Conservation (phyloP, 2,113 vertebrate species). For the Perognathus longimembris region DNA sequence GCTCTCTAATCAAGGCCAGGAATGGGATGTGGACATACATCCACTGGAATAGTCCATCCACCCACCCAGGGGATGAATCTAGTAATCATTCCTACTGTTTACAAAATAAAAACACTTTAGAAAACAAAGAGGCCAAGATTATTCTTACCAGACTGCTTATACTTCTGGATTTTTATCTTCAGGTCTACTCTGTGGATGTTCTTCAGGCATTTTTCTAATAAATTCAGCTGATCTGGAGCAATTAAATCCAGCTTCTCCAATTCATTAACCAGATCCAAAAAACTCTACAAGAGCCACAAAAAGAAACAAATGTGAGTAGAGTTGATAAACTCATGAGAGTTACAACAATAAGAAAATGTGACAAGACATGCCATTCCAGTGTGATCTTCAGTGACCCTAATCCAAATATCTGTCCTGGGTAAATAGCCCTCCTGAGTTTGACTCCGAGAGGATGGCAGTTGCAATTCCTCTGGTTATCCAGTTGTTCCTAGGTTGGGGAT, state of each 20-base stretch:
- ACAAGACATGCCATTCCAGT: neutral
- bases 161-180: slow-evolving; percentile 89
- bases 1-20: neutral
- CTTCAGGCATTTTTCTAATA: slow-evolving; percentile 90
- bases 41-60: neutral
- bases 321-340: neutral
- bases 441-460: neutral
- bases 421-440: neutral
- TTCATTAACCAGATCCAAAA: slow-evolving; percentile 92
- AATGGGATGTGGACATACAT: neutral
- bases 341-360: slow-evolving; percentile 3
- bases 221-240: slow-evolving; percentile 88
- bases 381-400: neutral
- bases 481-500: neutral
- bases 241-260: slow-evolving; percentile 92
- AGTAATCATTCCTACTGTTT: neutral
- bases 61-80: neutral
- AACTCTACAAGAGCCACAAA: slow-evolving; percentile 87
- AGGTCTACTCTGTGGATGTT: slow-evolving; percentile 91
- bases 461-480: neutral
- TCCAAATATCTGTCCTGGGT: neutral
- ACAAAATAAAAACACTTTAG: neutral
- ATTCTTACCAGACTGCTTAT: slow-evolving; percentile 89
- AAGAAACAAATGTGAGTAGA: slow-evolving; percentile 50
- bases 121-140: neutral